Base-by-base conservation (phyloP, 2,888 invertebrate genomes). In the Idaea straminata region DNA sequence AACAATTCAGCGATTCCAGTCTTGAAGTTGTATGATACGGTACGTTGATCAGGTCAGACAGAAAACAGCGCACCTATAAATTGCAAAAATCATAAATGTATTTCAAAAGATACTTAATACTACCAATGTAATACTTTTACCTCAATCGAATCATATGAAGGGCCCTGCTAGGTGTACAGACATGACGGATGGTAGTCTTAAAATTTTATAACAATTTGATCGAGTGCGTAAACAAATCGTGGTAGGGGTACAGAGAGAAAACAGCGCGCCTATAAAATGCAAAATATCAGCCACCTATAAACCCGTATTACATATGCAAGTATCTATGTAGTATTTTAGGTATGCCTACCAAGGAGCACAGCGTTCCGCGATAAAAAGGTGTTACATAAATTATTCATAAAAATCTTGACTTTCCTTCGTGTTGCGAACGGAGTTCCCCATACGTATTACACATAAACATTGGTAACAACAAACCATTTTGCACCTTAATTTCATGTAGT, bases 341-440 rank as follows among this genome's bases (percentile, higher is more conserved):
- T 47, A 7, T 7, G 10, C 7, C 7, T 47, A 47, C 47, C 47
- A 4, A 47, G 47, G 75, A 69, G 73, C 72, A 75, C 73, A 74
- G 71, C 73, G 70, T 62, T 64, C 64, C 74, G 74, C 81, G 85
- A 88, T 85, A 88, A 89, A 88, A 85, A 80, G 81, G 69, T 80
- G 80, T 80, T 73, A 78, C 76, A 89, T 91, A 88, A 88, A 90
- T 89, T 88, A 89, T 90, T 91, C 89, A 89, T 89, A 89, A 87
- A 88, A 89, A 87, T 87, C 86, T 87, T 84, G 83, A 84, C 83
- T 84, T 79, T 66, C 73, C 70, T 69, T 69, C 70, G 66, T 66
- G 62, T 61, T 61, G 65, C 62, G 66, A 64, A 61, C 68, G 71
- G 70, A 69, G 66, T 66, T 58, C 36, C 61, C 69, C 64, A 13